Conservation (phyloP, 1,140 invertebrate genomes). For the Choristoneura fumiferana region DNA sequence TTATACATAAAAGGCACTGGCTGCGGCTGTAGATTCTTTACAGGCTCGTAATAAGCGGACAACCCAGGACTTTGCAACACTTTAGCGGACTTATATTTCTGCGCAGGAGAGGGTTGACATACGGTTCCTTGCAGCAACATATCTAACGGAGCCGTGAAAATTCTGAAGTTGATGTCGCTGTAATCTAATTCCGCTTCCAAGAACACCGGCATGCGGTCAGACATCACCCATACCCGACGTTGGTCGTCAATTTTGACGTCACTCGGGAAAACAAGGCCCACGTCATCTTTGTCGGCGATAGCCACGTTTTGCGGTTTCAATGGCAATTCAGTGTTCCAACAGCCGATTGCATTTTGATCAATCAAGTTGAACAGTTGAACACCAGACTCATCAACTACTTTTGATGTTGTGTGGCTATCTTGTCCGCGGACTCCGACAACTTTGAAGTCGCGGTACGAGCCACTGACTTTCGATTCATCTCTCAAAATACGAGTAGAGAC, state of each 20-base stretch:
- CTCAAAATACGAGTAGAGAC: conserved; percentile 86
- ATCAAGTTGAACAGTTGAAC: conserved; percentile 88
- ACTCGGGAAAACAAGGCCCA: conserved; percentile 86
- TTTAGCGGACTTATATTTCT: conserved; percentile 2
- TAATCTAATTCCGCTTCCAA: conserved; percentile 85
- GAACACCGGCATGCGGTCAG: conserved; percentile 89
- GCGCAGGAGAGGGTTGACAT: conserved; percentile 77
- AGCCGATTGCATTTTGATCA: conserved; percentile 89
- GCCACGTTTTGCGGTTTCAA: conserved; percentile 84
- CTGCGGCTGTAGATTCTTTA: neutral
- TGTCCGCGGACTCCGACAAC: conserved; percentile 83
- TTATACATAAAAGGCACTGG: neutral
- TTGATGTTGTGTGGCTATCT: conserved; percentile 84
- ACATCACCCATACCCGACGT: conserved; percentile 86
- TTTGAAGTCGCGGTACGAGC: conserved; percentile 86
- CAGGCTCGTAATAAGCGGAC: conserved; percentile 3
- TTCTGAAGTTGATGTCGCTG: conserved; percentile 88
- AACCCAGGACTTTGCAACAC: conserved; percentile 5
- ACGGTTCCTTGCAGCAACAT: conserved; percentile 84
- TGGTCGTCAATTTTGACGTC: conserved; percentile 86
- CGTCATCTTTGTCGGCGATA: conserved; percentile 86
- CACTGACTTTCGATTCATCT: conserved; percentile 81
- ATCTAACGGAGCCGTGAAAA: conserved; percentile 83
- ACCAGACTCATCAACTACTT: conserved; percentile 85
- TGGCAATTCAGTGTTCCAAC: conserved; percentile 85